Percentiles rank a stretch among this genome's conserved stretches.
These are phyloP conservation scores for Bombylius discolor DNA, from an alignment of 2,888 invertebrate species.

Conservation along the genomic window DNA sequence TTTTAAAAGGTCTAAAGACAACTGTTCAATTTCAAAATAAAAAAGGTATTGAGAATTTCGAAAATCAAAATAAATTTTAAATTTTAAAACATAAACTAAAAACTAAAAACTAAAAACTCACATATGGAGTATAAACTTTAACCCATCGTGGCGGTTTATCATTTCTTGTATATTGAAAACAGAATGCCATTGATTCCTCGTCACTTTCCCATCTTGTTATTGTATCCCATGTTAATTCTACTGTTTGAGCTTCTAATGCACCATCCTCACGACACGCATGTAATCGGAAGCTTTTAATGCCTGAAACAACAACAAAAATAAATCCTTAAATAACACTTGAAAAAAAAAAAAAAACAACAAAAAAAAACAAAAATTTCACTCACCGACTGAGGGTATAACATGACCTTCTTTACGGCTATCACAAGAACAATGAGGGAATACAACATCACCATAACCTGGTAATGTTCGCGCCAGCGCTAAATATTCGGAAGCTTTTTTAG, in stretches of 20 bases:
- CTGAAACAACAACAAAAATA: conserved; percentile 24
- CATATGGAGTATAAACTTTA: conserved; percentile 79
- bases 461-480: conserved; percentile 69
- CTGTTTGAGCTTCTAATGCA: conserved; percentile 60
- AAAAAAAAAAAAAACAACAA: not conserved
- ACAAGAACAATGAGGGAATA: conserved; percentile 89
- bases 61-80: no score
- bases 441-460: conserved; percentile 85
- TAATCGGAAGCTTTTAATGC: conserved; percentile 54
- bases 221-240: conserved; percentile 71
- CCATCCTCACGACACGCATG: conserved; percentile 78
- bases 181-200: conserved; percentile 84
- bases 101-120: conserved; percentile 39
- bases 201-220: conserved; percentile 80
- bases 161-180: conserved; percentile 69
- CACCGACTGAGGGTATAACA: conserved; percentile 61
- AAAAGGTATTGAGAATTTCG: not conserved
- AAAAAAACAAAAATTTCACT: conserved; percentile 16
- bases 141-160: conserved; percentile 73
- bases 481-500: conserved; percentile 75
- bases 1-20: no score
- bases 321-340: no score
- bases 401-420: conserved; percentile 82
- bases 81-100: no score
- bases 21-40: no score